These are phyloP conservation scores for Salvelinus sp. DNA, from an alignment of 2,113 vertebrate species.

Conservation along the genomic window DNA sequence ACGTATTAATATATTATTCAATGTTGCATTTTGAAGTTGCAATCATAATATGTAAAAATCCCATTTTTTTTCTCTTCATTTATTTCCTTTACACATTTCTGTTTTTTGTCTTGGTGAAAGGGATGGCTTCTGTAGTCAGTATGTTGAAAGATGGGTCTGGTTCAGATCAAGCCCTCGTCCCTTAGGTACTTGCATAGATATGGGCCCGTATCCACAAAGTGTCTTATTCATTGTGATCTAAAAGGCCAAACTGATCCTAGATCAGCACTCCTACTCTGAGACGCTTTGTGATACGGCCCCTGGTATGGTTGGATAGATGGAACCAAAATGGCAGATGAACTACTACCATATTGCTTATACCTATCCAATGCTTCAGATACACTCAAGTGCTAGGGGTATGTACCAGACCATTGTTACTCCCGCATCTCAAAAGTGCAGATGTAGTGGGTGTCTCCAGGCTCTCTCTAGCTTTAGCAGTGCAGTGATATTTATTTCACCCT, in stretches of 20 bases:
- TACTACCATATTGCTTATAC: too few species aligned
- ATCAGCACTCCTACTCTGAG: too few species aligned
- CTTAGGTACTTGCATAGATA: too few species aligned
- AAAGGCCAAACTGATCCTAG: too few species aligned
- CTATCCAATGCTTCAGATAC: too few species aligned
- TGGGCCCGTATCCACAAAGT: too few species aligned
- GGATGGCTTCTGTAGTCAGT: conserved; percentile 62
- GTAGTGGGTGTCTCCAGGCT: conserved; percentile 67
- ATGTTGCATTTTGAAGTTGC: conserved; percentile 52
- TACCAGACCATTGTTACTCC: conserved; percentile 35
- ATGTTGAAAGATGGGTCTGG: conserved; percentile 42
- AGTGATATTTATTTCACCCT: conserved; percentile 86
- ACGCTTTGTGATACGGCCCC: too few species aligned
- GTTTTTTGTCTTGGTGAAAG: conserved; percentile 66
- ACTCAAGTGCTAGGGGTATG: neutral
- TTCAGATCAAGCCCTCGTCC: too few species aligned
- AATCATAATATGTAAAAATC: conserved; percentile 74
- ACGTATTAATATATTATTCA: conserved; percentile 70
- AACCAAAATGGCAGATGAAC: too few species aligned
- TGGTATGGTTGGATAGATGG: too few species aligned
- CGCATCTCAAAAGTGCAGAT: conserved; percentile 62
- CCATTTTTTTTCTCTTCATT: conserved; percentile 73
- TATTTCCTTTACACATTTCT: conserved; percentile 40
- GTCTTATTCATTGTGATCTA: too few species aligned
- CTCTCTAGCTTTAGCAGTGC: conserved; percentile 78